A percentile compares a stretch with the other conserved stretches of the same genome.
Evolutionary conservation across 2,888 invertebrate species (phyloP).

Genomic region (Drosophila sordidapex): DNA sequence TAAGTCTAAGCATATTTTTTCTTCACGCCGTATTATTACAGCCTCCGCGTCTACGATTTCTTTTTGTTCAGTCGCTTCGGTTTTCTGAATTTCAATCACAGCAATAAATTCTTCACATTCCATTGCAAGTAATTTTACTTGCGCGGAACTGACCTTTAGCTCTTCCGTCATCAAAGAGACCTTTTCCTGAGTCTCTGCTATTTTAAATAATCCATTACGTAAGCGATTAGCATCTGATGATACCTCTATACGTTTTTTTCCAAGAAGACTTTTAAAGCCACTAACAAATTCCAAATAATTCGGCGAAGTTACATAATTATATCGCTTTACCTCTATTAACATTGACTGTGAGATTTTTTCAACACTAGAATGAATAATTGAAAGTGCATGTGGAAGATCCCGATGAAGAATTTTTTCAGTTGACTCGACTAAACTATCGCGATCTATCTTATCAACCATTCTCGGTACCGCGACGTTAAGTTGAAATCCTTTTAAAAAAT

Average conservation of each 20-base stretch:
- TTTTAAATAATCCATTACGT: slow-evolving; percentile 92
- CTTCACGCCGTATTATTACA: slow-evolving; percentile 91
- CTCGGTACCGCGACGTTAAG: slow-evolving; percentile 90
- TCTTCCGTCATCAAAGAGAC: slow-evolving; percentile 94
- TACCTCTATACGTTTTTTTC: slow-evolving; percentile 89
- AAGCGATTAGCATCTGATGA: slow-evolving; percentile 91
- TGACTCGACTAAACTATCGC: slow-evolving; percentile 74
- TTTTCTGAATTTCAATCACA: slow-evolving; percentile 91
- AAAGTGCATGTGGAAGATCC: slow-evolving; percentile 90
- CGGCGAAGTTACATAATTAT: slow-evolving; percentile 95
- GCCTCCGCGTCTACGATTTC: slow-evolving; percentile 90
- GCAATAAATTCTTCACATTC: slow-evolving; percentile 95
- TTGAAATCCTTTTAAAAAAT: slow-evolving; percentile 90
- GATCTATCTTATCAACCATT: slow-evolving; percentile 80
- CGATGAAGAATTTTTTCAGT: slow-evolving; percentile 88
- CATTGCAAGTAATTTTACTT: slow-evolving; percentile 91
- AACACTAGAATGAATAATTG: slow-evolving; percentile 93
- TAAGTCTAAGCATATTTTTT: slow-evolving; percentile 91
- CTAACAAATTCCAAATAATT: slow-evolving; percentile 94
- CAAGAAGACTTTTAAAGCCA: slow-evolving; percentile 92
- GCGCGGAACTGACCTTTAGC: slow-evolving; percentile 89
- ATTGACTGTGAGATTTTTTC: slow-evolving; percentile 89
- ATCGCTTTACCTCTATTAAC: slow-evolving; percentile 91
- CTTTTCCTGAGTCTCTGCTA: slow-evolving; percentile 93
- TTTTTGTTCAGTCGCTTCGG: slow-evolving; percentile 93